Evolutionary conservation across 2,888 invertebrate species (phyloP).

Genomic region (Celastrina argiolus): DNA sequence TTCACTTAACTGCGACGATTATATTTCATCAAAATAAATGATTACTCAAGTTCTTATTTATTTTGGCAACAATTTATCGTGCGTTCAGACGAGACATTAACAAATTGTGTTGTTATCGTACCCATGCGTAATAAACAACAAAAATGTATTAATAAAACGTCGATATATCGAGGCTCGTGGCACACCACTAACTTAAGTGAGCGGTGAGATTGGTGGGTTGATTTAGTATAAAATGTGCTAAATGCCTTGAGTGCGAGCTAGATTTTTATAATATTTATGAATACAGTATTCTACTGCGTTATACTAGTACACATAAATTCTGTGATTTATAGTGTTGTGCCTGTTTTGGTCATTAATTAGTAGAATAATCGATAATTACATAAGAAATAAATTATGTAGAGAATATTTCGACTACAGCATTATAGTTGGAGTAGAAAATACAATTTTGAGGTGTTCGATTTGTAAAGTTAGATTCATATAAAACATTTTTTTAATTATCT

Average conservation of each 20-base stretch:
- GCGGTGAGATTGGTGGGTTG: conserved; percentile 41
- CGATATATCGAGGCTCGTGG: conserved; percentile 37
- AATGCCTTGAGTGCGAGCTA: conserved; percentile 10
- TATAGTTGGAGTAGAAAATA: too few species aligned
- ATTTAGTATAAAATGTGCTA: conserved; percentile 25
- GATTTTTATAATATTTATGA: conserved; percentile 2
- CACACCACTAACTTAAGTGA: conserved; percentile 53
- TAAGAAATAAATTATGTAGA: background rate
- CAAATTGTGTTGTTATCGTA: conserved; percentile 70
- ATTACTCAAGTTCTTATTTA: conserved; percentile 13
- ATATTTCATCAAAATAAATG: conserved; percentile 1
- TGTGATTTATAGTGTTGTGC: conserved; percentile 2
- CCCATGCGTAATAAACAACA: conserved; percentile 64
- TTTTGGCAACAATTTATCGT: conserved; percentile 15
- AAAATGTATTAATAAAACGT: conserved; percentile 58
- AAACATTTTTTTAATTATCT: too few species aligned
- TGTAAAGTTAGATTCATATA: too few species aligned
- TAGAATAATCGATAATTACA: too few species aligned
- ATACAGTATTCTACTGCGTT: background rate
- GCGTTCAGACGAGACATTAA: conserved; percentile 41
- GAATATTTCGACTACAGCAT: too few species aligned
- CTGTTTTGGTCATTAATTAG: background rate
- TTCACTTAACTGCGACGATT: background rate
- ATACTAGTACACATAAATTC: background rate
- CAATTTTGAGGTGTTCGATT: too few species aligned